Conservation (phyloP, 2,113 vertebrate genomes). For the Gila orcuttii region DNA sequence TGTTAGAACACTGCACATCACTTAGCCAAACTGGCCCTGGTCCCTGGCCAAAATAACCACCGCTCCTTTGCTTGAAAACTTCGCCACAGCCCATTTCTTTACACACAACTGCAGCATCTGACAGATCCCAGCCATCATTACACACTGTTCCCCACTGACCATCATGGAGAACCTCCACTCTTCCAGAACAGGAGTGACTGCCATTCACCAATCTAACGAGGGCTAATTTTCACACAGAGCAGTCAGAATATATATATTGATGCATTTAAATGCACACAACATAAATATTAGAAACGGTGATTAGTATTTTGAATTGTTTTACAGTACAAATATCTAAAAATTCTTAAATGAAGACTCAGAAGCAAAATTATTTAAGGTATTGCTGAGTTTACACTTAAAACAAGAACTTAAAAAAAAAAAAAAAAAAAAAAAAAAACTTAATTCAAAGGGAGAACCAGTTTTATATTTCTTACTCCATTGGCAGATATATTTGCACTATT, state of each 20-base stretch:
- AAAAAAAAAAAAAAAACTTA: too few species aligned
- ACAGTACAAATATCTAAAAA: too few species aligned
- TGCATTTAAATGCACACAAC: background rate
- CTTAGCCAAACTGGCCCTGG: background rate
- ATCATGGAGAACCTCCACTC: background rate
- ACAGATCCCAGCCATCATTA: background rate
- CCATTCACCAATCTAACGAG: slow-evolving; percentile 15
- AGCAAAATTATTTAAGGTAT: too few species aligned
- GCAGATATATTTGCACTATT: too few species aligned
- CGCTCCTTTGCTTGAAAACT: background rate
- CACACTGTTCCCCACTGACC: slow-evolving; percentile 19
- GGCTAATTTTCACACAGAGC: background rate
- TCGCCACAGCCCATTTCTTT: slow-evolving; percentile 1
- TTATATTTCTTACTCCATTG: too few species aligned
- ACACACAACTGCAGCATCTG: slow-evolving; percentile 13
- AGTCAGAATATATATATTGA: background rate
- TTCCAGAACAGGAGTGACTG: background rate
- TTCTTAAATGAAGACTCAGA: too few species aligned
- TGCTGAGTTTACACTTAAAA: too few species aligned
- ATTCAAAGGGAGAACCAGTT: too few species aligned
- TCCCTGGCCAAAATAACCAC: background rate
- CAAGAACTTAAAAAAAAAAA: too few species aligned
- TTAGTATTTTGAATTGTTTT: too few species aligned
- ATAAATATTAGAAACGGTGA: too few species aligned
- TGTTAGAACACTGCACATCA: background rate